Evolutionary conservation across 1,140 invertebrate genomes (phyloP).

Genomic region (Dolichoris vasculosae): DNA sequence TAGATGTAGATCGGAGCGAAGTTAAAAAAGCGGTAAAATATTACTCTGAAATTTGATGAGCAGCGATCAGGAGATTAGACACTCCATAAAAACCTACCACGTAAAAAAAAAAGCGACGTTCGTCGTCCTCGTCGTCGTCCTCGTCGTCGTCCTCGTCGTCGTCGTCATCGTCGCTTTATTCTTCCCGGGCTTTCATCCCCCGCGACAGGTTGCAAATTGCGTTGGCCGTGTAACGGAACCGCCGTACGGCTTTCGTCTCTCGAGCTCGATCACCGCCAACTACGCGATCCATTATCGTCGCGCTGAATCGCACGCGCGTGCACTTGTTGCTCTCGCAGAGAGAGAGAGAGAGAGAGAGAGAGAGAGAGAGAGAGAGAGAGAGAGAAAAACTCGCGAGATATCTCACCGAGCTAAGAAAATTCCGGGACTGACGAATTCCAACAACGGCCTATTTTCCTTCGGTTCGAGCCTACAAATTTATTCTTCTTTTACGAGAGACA

Average conservation of each 20-base stretch:
- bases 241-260: conserved; percentile 3
- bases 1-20: no score
- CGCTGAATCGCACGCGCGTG: conserved; percentile 29
- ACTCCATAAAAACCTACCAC: background rate
- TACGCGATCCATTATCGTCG: conserved; percentile 34
- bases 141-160: no score
- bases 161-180: no score
- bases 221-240: background rate
- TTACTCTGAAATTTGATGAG: background rate
- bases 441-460: background rate
- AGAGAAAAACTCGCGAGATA: conserved; percentile 3
- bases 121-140: no score
- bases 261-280: conserved; percentile 15
- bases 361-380: background rate
- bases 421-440: background rate
- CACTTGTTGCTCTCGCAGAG: conserved; percentile 29
- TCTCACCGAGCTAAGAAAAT: background rate
- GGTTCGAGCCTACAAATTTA: background rate
- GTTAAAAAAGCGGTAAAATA: background rate
- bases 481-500: background rate
- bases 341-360: background rate
- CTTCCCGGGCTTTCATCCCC: background rate
- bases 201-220: conserved; percentile 22
- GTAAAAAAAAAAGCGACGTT: background rate
- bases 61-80: background rate